Evolutionary conservation across 2,113 vertebrate species (phyloP).

Genomic region (Chlorocebus sabaeus): DNA sequence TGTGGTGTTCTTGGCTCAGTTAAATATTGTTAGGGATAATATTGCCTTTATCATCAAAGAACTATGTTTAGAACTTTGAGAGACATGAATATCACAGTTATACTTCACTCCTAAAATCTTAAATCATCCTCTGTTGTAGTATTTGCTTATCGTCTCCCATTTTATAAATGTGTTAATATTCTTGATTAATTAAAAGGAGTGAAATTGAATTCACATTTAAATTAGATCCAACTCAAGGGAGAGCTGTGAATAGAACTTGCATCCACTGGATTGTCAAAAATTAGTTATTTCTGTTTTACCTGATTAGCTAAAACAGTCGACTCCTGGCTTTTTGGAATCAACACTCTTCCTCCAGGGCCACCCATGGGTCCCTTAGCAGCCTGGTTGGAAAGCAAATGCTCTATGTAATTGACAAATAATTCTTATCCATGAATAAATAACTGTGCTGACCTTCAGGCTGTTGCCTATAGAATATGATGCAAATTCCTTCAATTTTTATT

Average conservation of each 20-base stretch:
- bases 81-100: neutral
- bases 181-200: neutral
- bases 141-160: neutral
- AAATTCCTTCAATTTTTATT: neutral
- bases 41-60: neutral
- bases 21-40: neutral
- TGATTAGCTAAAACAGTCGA: slow-evolving; percentile 25
- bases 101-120: neutral
- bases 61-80: neutral
- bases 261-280: slow-evolving; percentile 41
- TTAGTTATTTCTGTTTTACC: slow-evolving; percentile 50
- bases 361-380: neutral
- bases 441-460: neutral
- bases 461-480: neutral
- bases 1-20: neutral
- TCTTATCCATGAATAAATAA: slow-evolving; percentile 50
- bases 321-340: neutral
- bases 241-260: slow-evolving; percentile 30
- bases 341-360: neutral
- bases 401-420: slow-evolving; percentile 63
- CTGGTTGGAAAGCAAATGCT: neutral
- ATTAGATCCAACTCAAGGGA: slow-evolving; percentile 25
- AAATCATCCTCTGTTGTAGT: neutral
- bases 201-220: neutral
- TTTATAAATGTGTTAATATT: slow-evolving; percentile 20